These are phyloP conservation scores for Heloderma charlesbogerti DNA, from an alignment of 2,113 vertebrate species.

Conservation along the genomic window DNA sequence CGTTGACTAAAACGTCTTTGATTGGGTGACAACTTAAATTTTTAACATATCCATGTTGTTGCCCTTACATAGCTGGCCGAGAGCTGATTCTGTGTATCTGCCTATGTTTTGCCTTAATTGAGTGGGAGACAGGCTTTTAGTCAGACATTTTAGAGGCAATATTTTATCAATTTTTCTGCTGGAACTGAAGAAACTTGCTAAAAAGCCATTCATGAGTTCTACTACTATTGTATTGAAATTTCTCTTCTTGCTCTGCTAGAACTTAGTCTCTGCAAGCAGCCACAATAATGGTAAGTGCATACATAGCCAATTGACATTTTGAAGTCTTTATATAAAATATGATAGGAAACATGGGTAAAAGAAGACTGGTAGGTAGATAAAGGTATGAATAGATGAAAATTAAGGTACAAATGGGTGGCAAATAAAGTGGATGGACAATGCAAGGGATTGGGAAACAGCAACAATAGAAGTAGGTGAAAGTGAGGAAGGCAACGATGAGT, in stretches of 20 bases:
- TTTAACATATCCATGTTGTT: background rate
- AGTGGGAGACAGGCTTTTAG: conserved; percentile 19
- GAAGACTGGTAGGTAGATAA: background rate
- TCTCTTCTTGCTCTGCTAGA: background rate
- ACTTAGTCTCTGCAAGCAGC: conserved; percentile 1
- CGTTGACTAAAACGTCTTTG: background rate
- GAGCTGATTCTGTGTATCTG: conserved; percentile 33
- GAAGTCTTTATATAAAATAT: conserved; percentile 2
- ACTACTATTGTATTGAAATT: conserved; percentile 18
- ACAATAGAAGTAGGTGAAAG: background rate
- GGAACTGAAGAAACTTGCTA: background rate
- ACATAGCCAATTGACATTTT: background rate
- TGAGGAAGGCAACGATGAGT: background rate
- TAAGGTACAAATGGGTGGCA: background rate
- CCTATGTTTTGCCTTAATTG: background rate
- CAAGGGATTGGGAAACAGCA: background rate
- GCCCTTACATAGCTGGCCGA: conserved; percentile 3
- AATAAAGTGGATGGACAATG: background rate
- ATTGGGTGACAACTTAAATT: background rate
- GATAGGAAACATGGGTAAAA: background rate
- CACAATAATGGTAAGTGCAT: background rate
- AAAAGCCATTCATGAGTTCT: conserved; percentile 15
- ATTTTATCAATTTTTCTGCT: conserved; percentile 3
- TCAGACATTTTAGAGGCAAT: conserved; percentile 6
- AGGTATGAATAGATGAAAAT: background rate